phyloP scores from a whole-genome alignment of 2,797 vertebrate species.

The Sternotherus odoratus region DNA sequence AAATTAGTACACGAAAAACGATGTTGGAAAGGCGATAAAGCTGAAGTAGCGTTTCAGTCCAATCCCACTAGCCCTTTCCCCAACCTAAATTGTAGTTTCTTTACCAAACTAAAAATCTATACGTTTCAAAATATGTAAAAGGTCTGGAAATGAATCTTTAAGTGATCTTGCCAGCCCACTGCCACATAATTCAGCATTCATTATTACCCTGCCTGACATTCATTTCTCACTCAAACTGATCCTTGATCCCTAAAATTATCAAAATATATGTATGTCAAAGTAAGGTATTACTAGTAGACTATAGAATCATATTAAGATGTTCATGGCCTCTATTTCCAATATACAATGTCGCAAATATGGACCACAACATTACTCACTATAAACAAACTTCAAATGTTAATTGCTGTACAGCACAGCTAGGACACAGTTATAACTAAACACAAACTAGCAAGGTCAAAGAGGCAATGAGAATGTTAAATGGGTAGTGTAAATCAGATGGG shows the following conservation, averaged over 20 bases:
- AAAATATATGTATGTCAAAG: too few relatives aligned
- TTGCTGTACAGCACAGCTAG: not conserved
- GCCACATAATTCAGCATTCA: not conserved
- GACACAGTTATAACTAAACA: not conserved
- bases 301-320: not conserved
- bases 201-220: not conserved
- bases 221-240: not conserved
- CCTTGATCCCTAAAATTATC: not conserved
- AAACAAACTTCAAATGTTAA: not conserved
- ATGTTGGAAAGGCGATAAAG: not conserved
- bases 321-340: not conserved
- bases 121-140: not conserved
- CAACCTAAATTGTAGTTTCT: not conserved
- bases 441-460: not conserved
- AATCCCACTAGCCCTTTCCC: not conserved
- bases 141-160: not conserved
- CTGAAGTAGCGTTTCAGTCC: not conserved
- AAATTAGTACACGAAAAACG: not conserved
- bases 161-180: not conserved
- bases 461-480: not conserved
- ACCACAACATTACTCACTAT: too few relatives aligned
- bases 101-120: not conserved
- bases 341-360: too few relatives aligned
- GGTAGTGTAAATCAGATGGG: not conserved
- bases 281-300: not conserved